Conservation (phyloP, 2,113 vertebrate genomes). For the Serinus canaria region DNA sequence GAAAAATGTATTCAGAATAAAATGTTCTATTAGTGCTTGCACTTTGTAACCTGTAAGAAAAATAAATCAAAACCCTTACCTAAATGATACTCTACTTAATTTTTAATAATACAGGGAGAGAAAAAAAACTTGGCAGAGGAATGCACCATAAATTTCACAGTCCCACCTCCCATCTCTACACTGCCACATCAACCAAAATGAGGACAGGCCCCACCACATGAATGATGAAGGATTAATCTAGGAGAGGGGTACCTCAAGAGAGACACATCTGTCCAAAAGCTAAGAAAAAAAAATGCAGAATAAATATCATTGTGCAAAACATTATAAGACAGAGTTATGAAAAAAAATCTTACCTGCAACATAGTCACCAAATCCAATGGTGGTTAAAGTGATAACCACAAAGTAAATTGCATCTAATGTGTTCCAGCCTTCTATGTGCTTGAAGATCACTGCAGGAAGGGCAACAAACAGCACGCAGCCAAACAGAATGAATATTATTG, state of each 20-base stretch:
- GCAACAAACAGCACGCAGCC: constrained; percentile 96
- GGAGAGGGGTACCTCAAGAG: neutral
- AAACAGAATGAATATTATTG: constrained; percentile 95
- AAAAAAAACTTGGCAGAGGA: neutral
- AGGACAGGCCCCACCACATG: neutral
- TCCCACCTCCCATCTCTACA: neutral
- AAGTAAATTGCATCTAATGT: constrained; percentile 97
- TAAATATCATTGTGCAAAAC: neutral
- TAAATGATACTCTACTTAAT: neutral
- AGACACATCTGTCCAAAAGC: neutral
- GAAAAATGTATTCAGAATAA: neutral
- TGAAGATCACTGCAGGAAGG: constrained; percentile 93
- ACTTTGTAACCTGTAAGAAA: neutral
- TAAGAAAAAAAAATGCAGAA: neutral
- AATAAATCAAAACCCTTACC: neutral
- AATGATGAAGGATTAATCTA: neutral
- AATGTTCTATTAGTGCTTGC: neutral
- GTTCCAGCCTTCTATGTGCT: constrained; percentile 97
- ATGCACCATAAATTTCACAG: neutral
- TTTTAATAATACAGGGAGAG: neutral
- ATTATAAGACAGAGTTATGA: neutral
- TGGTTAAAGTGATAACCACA: constrained; percentile 97
- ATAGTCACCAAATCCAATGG: constrained; percentile 97
- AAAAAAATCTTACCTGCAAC: constrained; percentile 86
- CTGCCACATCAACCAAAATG: neutral